Conservation (phyloP, 2,888 invertebrate species). For the Orthosia cruda region DNA sequence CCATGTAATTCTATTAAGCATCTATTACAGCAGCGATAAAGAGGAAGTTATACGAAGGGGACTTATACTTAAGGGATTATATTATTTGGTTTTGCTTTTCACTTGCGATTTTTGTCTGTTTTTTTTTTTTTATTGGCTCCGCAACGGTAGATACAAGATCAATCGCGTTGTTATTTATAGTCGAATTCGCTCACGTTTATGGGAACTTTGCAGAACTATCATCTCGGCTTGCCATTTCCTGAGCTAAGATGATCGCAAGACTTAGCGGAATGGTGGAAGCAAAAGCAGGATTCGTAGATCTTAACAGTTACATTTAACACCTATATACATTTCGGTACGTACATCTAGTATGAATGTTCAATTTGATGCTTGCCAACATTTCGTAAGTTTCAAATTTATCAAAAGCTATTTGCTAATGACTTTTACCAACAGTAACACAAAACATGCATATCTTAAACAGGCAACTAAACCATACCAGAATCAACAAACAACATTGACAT, state of each 20-base stretch:
- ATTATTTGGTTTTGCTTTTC: neutral
- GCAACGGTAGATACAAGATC: conserved; percentile 4
- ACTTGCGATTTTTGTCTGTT: neutral
- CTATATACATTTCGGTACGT: neutral
- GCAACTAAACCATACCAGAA: neutral
- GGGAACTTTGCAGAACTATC: conserved; percentile 2
- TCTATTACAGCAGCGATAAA: conserved; percentile 21
- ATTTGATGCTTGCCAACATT: neutral
- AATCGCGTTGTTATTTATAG: conserved; percentile 32
- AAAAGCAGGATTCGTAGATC: neutral
- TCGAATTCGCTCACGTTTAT: neutral
- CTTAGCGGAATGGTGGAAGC: conserved; percentile 1
- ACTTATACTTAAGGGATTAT: neutral
- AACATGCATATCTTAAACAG: neutral
- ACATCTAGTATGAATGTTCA: neutral
- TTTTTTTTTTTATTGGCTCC: neutral
- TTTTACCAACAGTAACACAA: neutral
- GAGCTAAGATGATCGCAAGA: conserved; percentile 16
- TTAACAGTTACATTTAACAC: neutral
- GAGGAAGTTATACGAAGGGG: neutral
- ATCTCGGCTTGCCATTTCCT: conserved; percentile 2
- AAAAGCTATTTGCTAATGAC: neutral
- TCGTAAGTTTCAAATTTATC: neutral
- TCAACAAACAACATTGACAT: neutral
- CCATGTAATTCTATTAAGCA: conserved; percentile 13